Conservation (phyloP, 2,888 invertebrate species). For the Papilio demoleus region DNA sequence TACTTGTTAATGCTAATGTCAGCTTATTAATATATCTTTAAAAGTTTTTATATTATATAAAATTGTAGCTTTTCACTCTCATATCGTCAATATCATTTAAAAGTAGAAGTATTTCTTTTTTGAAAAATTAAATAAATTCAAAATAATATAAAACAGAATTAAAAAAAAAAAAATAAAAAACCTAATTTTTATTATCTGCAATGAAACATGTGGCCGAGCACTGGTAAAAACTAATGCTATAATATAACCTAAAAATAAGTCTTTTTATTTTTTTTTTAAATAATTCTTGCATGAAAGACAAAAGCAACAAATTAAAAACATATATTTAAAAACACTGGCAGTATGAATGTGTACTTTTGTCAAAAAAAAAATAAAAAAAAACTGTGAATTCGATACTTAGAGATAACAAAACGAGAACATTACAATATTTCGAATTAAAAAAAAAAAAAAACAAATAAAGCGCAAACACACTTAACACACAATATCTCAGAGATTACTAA, state of each 20-base stretch:
- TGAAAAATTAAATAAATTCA: too few species aligned
- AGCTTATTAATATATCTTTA: too few species aligned
- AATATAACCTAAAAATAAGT: constrained; percentile 67
- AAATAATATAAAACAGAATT: too few species aligned
- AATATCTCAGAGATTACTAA: constrained; percentile 39
- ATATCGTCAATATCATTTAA: too few species aligned
- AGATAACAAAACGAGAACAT: too few species aligned
- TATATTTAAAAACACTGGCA: background rate
- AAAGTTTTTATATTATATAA: too few species aligned
- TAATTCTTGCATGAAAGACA: too few species aligned
- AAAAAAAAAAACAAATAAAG: constrained; percentile 53
- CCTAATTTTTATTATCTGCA: background rate
- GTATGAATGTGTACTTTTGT: constrained; percentile 13
- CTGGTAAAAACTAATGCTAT: constrained; percentile 52
- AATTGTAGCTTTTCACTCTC: too few species aligned
- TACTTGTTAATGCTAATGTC: too few species aligned
- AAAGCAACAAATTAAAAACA: background rate
- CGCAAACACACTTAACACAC: constrained; percentile 56
- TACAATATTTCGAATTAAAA: too few species aligned
- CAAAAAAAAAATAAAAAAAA: background rate
- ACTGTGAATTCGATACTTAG: constrained; percentile 46
- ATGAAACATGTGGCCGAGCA: constrained; percentile 44
- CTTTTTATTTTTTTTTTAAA: constrained; percentile 64
- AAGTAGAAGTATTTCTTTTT: too few species aligned
- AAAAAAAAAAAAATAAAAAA: background rate